phyloP scores from a whole-genome alignment of 2,888 invertebrate genomes.

The Pocota personata region DNA sequence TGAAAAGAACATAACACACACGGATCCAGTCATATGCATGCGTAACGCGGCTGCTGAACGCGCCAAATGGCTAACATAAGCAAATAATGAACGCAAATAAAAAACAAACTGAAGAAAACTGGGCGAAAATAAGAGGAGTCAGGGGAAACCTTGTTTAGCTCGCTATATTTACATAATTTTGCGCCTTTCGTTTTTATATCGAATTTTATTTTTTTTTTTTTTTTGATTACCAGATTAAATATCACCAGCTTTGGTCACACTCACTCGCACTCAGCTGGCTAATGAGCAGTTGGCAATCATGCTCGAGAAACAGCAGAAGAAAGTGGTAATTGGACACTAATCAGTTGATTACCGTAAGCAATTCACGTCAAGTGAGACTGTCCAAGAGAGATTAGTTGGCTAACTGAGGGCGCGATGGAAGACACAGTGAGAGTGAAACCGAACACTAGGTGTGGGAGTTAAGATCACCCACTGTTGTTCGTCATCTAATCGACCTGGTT shows the following conservation, averaged over 20 bases:
- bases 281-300: conserved; percentile 56
- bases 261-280: conserved; percentile 30
- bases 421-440: conserved; percentile 61
- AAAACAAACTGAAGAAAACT: neutral
- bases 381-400: conserved; percentile 28
- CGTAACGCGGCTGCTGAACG: conserved; percentile 8
- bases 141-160: neutral
- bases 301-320: conserved; percentile 34
- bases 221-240: conserved; percentile 17
- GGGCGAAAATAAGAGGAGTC: neutral
- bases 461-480: neutral
- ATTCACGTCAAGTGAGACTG: conserved; percentile 59
- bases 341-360: conserved; percentile 64
- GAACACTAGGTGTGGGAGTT: conserved; percentile 12
- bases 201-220: neutral
- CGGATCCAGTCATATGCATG: neutral
- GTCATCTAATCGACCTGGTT: conserved; percentile 31
- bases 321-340: conserved; percentile 73
- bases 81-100: neutral
- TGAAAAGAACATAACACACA: neutral
- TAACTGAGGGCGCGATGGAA: conserved; percentile 15
- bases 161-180: conserved; percentile 42
- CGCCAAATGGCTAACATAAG: conserved; percentile 3
- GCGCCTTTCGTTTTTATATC: conserved; percentile 7
- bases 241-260: conserved; percentile 15